Evolutionary conservation across 2,113 vertebrate genomes (phyloP), one percentile per base, ranked within the genome.

Genomic region (Apaloderma vittatum): DNA sequence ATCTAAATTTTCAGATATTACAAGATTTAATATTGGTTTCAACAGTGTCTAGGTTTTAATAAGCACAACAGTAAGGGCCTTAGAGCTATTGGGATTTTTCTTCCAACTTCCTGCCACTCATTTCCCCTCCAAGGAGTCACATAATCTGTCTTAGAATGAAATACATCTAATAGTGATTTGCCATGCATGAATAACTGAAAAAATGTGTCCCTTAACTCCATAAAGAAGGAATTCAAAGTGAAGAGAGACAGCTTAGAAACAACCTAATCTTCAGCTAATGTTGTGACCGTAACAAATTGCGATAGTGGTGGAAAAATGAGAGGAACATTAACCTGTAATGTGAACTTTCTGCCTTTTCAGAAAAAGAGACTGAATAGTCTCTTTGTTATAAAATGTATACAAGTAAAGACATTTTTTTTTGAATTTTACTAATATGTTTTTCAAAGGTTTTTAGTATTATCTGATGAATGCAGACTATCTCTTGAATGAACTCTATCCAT

Each of bases 201-300:
- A 68, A 67, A 29, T 57, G 34, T 52, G 36, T 81, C 20, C 13
- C 12, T 76, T 74, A 37, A 30, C n/a, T 92, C 55, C 65, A 3
- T 48, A 51, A 40, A 57, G 54, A 52, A 80, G 26, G 26, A 78
- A 81, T 21, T 85, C 22, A 40, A 79, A 68, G 9, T 81, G 32
- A 70, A 55, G 59, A 66, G 37, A 37, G 3, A 27, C 15, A 73
- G 37, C 36, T 26, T 49, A 46, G 46, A 71, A 76, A 74, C 11
- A 48, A 65, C 4, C 13, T 63, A 12, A 52, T 58, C 49, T 70
- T 61, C 34, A 52, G 21, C 34, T 65, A 8, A 89, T 27, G 10
- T n/a, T 81, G 7, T 0, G 5, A 71, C 32, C 48, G 1, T 57
- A 66, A 52, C 0, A 2, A 61, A 65, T 55, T 0, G 4, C 51